Conservation (phyloP, 2,113 vertebrate genomes). For the Hypanus sabinus region DNA sequence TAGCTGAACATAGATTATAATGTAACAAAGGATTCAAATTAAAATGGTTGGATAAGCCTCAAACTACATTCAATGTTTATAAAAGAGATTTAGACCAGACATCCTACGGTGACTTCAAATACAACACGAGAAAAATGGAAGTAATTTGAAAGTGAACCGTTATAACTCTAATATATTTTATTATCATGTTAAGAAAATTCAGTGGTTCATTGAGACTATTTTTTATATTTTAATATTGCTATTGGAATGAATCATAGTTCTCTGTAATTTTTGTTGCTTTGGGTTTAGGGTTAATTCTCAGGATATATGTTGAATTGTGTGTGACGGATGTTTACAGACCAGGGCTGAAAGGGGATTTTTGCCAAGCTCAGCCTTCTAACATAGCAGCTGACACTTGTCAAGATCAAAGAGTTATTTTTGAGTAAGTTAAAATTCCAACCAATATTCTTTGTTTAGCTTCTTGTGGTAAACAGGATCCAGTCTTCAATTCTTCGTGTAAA, state of each 20-base stretch:
- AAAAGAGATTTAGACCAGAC: neutral
- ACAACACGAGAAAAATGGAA: neutral
- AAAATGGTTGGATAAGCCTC: neutral
- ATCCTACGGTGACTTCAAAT: neutral
- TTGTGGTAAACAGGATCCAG: no score
- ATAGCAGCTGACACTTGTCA: no score
- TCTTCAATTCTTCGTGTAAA: no score
- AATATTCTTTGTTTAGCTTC: no score
- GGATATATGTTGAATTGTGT: neutral
- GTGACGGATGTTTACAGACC: no score
- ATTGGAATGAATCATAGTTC: neutral
- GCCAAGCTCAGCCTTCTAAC: no score
- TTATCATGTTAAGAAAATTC: neutral
- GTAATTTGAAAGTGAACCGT: neutral
- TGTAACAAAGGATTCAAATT: neutral
- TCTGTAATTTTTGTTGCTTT: neutral
- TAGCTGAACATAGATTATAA: neutral
- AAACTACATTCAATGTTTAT: neutral
- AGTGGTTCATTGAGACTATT: neutral
- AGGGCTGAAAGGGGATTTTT: no score
- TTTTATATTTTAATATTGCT: neutral
- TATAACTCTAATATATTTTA: slow-evolving; percentile 6
- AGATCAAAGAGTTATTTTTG: no score
- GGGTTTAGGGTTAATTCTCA: neutral
- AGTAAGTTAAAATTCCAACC: no score